Conservation (phyloP, 2,888 invertebrate species). For the Drosophila phalerata region DNA sequence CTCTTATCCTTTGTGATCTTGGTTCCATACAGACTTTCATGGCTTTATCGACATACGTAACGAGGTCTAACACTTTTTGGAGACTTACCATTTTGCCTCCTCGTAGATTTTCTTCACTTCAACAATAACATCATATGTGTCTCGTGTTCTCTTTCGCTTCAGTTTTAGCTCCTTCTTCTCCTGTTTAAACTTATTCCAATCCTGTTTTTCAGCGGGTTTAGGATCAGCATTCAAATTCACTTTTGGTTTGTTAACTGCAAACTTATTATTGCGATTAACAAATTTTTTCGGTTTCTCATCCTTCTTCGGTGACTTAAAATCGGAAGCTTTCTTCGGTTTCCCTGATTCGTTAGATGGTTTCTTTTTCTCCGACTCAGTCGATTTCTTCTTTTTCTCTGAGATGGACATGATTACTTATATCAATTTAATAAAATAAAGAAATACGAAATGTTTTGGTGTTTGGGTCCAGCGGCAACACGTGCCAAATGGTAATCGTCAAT, state of each 20-base stretch:
- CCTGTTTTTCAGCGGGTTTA: conserved; percentile 86
- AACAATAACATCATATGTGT: conserved; percentile 86
- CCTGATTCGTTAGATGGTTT: no score
- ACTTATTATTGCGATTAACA: conserved; percentile 22
- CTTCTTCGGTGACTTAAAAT: neutral
- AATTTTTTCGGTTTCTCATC: neutral
- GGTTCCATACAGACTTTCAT: no score
- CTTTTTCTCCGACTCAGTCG: neutral
- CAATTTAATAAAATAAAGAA: neutral
- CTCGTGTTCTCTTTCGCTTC: conserved; percentile 87
- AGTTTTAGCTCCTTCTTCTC: conserved; percentile 90
- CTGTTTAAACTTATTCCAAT: conserved; percentile 92
- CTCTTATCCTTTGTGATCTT: no score
- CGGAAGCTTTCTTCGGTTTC: neutral
- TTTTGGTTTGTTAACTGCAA: conserved; percentile 10
- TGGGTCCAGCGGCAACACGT: conserved; percentile 42
- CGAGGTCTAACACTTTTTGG: no score
- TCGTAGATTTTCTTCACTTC: conserved; percentile 88
- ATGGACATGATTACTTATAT: conserved; percentile 12
- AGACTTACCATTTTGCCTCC: conserved; percentile 84
- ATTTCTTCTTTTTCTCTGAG: conserved; percentile 5
- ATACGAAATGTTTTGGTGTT: conserved; percentile 16
- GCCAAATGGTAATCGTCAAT: conserved; percentile 23
- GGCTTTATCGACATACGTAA: no score
- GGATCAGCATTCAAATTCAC: neutral